Percentiles rank a stretch among this genome's conserved stretches.
Conservation (phyloP, 2,113 vertebrate species). For the Xenopus borealis region DNA sequence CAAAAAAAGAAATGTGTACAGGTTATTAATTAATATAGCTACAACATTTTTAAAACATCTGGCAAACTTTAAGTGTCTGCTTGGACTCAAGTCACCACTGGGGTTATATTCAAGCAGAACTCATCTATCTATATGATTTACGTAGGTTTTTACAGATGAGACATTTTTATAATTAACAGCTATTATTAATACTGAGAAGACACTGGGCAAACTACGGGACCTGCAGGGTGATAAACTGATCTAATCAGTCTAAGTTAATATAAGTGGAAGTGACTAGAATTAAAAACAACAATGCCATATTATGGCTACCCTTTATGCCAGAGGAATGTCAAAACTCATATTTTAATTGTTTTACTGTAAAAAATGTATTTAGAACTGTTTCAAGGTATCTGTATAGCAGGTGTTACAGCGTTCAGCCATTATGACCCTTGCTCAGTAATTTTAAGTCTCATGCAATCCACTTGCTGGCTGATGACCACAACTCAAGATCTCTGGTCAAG, state of each 20-base stretch:
- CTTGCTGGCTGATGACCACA: neutral
- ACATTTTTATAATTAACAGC: conserved; percentile 27
- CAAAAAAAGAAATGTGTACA: no score
- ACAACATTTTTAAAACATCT: no score
- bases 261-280: no score
- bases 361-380: no score
- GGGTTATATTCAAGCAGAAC: neutral
- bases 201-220: conserved; percentile 10
- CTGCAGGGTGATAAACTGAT: conserved; percentile 6
- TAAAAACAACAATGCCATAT: no score
- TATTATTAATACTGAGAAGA: conserved; percentile 18
- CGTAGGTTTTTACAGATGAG: conserved; percentile 6
- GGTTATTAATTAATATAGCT: no score
- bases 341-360: no score
- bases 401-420: neutral
- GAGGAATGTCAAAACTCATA: no score
- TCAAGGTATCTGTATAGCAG: neutral
- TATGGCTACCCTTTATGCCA: no score
- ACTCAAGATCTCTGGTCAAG: no score
- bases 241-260: neutral
- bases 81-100: neutral
- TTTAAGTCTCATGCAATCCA: neutral
- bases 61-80: no score
- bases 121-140: conserved; percentile 23
- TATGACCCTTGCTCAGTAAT: neutral